Evolutionary conservation across 2,113 vertebrate genomes (phyloP).

Genomic region (Cyanocitta stelleri): DNA sequence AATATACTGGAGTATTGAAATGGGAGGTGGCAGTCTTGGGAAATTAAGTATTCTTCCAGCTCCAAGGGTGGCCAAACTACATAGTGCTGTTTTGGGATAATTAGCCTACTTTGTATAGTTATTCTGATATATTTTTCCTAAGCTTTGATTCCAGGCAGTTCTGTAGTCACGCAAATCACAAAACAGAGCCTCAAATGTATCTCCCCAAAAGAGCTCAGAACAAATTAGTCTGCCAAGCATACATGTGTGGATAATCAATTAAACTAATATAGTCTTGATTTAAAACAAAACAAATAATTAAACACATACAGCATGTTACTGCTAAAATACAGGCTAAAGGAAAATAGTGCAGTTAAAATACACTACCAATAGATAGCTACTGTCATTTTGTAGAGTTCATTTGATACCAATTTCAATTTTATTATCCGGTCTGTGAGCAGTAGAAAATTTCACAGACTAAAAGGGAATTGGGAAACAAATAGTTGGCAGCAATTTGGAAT

Average conservation of each 20-base stretch:
- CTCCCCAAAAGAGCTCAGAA: background rate
- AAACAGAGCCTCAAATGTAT: background rate
- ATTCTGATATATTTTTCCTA: background rate
- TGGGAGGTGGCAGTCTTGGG: background rate
- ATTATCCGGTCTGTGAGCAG: background rate
- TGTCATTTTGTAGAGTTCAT: background rate
- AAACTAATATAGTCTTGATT: background rate
- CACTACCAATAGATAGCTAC: background rate
- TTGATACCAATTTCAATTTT: background rate
- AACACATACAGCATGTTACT: background rate
- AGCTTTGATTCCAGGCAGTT: background rate
- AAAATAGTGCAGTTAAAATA: background rate
- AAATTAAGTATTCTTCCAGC: background rate
- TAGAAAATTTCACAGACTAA: background rate
- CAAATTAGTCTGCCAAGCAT: background rate
- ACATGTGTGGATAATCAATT: conserved; percentile 1
- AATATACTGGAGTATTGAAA: background rate
- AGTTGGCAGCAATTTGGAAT: background rate
- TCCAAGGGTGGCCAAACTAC: background rate
- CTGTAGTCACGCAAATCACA: background rate
- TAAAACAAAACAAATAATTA: conserved; percentile 10
- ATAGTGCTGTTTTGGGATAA: background rate
- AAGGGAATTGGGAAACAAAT: background rate
- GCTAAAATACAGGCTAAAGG: background rate
- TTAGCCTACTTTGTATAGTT: background rate